Evolutionary conservation across 1,140 invertebrate species (phyloP), one percentile per base, ranked within the genome.

Genomic region (Temnothorax curvispinosus): DNA sequence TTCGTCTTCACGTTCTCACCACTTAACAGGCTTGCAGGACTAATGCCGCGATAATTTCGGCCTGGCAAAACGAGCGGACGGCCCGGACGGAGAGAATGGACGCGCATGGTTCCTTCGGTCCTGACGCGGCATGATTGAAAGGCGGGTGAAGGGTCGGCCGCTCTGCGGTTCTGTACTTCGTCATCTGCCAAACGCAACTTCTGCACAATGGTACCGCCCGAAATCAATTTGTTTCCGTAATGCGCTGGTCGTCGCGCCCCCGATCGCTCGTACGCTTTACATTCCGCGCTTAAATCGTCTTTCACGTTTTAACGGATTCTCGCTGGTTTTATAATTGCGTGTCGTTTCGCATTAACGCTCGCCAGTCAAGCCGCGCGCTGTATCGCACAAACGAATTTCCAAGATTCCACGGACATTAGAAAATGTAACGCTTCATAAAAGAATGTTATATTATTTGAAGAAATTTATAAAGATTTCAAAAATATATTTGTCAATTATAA

Each of bases 131-230:
- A 80, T 89, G 88, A 89, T 87, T 86, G 87, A 89, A 89, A 87
- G 75, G 60, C 77, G 62, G 85, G 60, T 67, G 67, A 64, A 52
- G 62, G 88, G 87, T 89, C 85, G 88, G 88, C 85, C 88, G 78
- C 47, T 52, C 35, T 71, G 87, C 64, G 84, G 82, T 88, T 71
- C 41, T 58, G 82, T 87, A 89, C 84, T 89, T 89, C 76, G 84
- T 89, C 86, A 89, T 52, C 82, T 86, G 88, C 85, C 88, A 89
- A 89, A 88, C 82, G 76, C 88, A 89, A 74, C 76, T 85, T 88
- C 85, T 86, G 80, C 69, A 84, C 80, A 84, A 84, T 84, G 80
- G 69, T 84, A 84, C 80, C 69, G 80, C 54, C 80, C 80, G 69
- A 74, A 84, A 84, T 84, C 80, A 84, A 84, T 84, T 84, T 84